A percentile compares a stretch with the other conserved stretches of the same genome.
Evolutionary conservation across 2,888 invertebrate species (phyloP).

Genomic region (Branchellion lobata): DNA sequence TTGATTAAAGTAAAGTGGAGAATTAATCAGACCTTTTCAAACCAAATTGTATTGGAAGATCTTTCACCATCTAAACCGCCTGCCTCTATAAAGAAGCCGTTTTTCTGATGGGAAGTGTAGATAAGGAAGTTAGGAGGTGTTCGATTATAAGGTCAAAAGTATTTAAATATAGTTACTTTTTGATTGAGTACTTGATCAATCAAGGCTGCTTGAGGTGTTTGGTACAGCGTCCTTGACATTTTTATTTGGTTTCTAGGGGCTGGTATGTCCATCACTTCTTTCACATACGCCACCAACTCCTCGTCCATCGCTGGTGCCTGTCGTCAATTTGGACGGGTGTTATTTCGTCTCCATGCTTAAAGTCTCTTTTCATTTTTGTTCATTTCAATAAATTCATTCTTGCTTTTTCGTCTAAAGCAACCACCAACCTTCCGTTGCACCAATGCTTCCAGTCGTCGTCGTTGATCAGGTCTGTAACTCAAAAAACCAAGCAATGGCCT

Average conservation of each 20-base stretch:
- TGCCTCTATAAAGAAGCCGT: conserved; percentile 75
- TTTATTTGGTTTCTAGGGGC: background rate
- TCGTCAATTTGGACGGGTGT: no score
- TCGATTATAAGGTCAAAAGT: no score
- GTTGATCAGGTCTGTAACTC: no score
- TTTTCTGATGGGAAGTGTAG: conserved; percentile 54
- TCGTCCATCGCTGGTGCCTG: conserved; percentile 26
- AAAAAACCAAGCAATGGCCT: no score
- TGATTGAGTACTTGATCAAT: background rate
- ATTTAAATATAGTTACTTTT: conserved; percentile 9
- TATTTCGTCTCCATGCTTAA: no score
- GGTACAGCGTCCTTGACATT: background rate
- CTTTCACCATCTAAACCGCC: conserved; percentile 68
- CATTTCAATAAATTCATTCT: no score
- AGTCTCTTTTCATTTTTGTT: no score
- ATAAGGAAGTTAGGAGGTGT: no score
- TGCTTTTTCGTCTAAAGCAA: no score
- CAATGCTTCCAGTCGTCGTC: no score
- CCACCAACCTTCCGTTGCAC: no score
- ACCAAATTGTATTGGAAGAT: conserved; percentile 71
- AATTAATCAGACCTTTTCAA: conserved; percentile 72
- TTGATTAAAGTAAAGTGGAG: no score
- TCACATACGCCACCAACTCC: conserved; percentile 35
- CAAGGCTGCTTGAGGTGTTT: conserved; percentile 37
- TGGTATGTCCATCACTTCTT: conserved; percentile 12